Conservation (phyloP, 2,888 invertebrate genomes). For the Athripsodes cinereus region DNA sequence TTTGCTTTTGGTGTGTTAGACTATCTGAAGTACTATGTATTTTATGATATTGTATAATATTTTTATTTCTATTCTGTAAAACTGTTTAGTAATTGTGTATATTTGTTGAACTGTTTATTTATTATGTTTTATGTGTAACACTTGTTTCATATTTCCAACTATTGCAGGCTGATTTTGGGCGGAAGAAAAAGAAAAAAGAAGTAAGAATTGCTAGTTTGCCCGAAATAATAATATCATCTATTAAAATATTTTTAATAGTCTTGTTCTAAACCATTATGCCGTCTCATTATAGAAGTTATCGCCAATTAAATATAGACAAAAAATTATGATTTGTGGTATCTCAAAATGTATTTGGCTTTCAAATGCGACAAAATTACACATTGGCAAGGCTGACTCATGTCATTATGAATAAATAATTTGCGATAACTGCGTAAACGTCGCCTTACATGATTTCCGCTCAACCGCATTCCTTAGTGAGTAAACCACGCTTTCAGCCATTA, state of each 20-base stretch:
- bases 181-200: conserved; percentile 98
- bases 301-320: conserved; percentile 30
- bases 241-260: conserved; percentile 35
- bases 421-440: conserved; percentile 22
- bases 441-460: conserved; percentile 18
- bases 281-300: conserved; percentile 40
- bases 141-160: conserved; percentile 38
- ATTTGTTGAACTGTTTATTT: background rate
- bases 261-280: conserved; percentile 32
- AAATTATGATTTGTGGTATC: background rate
- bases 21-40: too few species aligned
- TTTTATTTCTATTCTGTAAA: conserved; percentile 28
- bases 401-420: conserved; percentile 19
- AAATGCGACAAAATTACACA: background rate
- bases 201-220: conserved; percentile 73
- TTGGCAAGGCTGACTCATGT: conserved; percentile 11
- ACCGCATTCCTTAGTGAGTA: conserved; percentile 26
- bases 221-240: conserved; percentile 34
- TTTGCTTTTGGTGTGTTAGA: too few species aligned
- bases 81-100: background rate
- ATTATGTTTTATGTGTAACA: conserved; percentile 31
- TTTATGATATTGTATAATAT: background rate
- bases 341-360: background rate
- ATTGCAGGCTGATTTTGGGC: conserved; percentile 88
- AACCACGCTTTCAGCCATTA: conserved; percentile 26